These are phyloP conservation scores for Nomada ruficornis DNA, from an alignment of 2,888 invertebrate species.

Conservation along the genomic window DNA sequence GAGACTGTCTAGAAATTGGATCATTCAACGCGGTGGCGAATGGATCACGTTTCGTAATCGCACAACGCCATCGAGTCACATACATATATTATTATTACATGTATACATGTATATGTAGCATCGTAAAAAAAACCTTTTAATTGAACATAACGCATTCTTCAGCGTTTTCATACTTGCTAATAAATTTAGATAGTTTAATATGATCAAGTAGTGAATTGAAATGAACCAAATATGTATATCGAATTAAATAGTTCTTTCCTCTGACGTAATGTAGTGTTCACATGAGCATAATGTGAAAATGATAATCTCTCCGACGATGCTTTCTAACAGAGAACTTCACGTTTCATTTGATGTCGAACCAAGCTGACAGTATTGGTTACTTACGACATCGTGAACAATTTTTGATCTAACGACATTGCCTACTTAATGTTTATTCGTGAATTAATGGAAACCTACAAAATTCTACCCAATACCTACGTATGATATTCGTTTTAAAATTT, in stretches of 20 bases:
- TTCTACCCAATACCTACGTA: conserved; percentile 2
- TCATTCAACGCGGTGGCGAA: conserved; percentile 49
- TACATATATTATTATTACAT: conserved; percentile 58
- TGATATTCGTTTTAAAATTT: conserved; percentile 27
- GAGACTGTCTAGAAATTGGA: conserved; percentile 53
- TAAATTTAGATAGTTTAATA: conserved; percentile 10
- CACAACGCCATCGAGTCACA: conserved; percentile 52
- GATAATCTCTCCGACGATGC: conserved; percentile 44
- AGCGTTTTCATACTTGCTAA: conserved; percentile 25
- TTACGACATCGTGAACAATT: conserved; percentile 41
- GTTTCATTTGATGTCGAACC: conserved; percentile 50
- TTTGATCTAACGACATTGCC: conserved; percentile 60
- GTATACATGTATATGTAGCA: conserved; percentile 29
- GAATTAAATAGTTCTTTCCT: conserved; percentile 3
- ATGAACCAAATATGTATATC: conserved; percentile 14
- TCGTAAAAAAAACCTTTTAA: conserved; percentile 36
- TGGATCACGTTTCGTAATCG: conserved; percentile 44
- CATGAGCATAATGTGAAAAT: conserved; percentile 32
- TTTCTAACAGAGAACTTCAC: conserved; percentile 25
- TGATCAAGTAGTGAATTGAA: conserved; percentile 11
- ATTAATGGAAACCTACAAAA: conserved; percentile 30
- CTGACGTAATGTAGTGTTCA: conserved; percentile 16
- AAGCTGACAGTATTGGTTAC: conserved; percentile 54
- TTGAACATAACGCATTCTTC: conserved; percentile 1
- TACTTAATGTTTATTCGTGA: conserved; percentile 57